Evolutionary conservation across 1,140 invertebrate species (phyloP).

Genomic region (Papilio glaucus): DNA sequence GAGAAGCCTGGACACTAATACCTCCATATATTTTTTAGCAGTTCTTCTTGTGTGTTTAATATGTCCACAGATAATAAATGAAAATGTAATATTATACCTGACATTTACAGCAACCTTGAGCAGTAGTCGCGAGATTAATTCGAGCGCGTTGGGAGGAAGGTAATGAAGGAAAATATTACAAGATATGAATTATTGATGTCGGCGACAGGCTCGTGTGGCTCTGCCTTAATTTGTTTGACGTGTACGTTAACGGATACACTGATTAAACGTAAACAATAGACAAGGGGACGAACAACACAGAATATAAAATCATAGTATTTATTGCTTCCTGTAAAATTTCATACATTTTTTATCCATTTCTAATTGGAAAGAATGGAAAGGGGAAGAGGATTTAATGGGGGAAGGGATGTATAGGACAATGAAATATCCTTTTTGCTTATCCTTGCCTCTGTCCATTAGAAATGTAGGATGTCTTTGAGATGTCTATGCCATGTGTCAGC

Average conservation of each 20-base stretch:
- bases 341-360: too few species aligned
- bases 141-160: not conserved
- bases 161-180: slow-evolving; percentile 19
- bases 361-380: too few species aligned
- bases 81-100: not conserved
- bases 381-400: too few species aligned
- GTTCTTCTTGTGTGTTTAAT: not conserved
- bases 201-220: not conserved
- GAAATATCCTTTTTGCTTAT: too few species aligned
- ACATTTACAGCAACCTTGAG: not conserved
- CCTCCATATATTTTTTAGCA: too few species aligned
- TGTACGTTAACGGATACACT: not conserved
- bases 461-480: too few species aligned
- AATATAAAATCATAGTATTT: too few species aligned
- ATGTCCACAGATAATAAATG: not conserved
- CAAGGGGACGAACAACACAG: not conserved
- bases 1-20: too few species aligned
- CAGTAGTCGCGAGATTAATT: not conserved
- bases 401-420: too few species aligned
- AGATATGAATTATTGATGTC: slow-evolving; percentile 11
- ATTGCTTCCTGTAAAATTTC: too few species aligned
- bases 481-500: too few species aligned
- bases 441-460: too few species aligned
- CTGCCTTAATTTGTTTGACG: slow-evolving; percentile 14
- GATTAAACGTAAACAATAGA: slow-evolving; percentile 1